Base-by-base conservation (phyloP, 2,888 invertebrate genomes). In the Subacronicta megacephala region DNA sequence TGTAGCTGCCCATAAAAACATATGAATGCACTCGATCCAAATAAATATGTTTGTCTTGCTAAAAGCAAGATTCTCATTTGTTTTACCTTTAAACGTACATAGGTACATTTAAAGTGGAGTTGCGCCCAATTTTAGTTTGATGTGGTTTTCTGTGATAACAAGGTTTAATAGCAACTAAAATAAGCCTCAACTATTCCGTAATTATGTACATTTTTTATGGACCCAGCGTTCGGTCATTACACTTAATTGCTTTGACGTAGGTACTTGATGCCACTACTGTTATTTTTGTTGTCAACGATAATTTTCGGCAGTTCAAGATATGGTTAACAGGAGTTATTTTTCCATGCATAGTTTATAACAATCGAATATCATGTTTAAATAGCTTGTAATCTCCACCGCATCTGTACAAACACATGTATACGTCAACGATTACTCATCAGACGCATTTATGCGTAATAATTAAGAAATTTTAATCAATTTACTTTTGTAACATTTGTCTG, bases 401-500 rank as follows among this genome's bases (percentile, higher is more conserved):
- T 76, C 88, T 92, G 92, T 80, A 61, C 75, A 89, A 89, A 89
- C 80, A 85, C 71, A 76, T 76, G 81, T 64, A 82, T 83, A 89
- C 91, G 90, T 92, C 90, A 90, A 82, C 72, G 77, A 85, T 90
- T 87, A 87, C 82, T 89, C 88, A 89, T 80, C 78, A 59, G 45
- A 43, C 43, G 51, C 60, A 43, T 51, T 50, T 42, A 70, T 76
- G 78, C 77, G 80, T 80, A 80, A 78, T 77, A 71, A 65, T 75
- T 69, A 64, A 78, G 73, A 78, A 78, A 71, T 72, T 75, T 70
- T 59, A 62, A 70, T 76, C 61, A 67, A 69, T 53, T 52, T 40
- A 40, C 41, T 41, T 47, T 38, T 50, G 40, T 49, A 53, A 23
- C 43, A 43, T 26, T 44, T 38, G 26, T 40, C 7, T 49, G 43